A percentile compares a stretch with the other conserved stretches of the same genome.
These are phyloP conservation scores for Nebria ingens DNA, from an alignment of 1,140 invertebrate genomes.

Conservation along the genomic window DNA sequence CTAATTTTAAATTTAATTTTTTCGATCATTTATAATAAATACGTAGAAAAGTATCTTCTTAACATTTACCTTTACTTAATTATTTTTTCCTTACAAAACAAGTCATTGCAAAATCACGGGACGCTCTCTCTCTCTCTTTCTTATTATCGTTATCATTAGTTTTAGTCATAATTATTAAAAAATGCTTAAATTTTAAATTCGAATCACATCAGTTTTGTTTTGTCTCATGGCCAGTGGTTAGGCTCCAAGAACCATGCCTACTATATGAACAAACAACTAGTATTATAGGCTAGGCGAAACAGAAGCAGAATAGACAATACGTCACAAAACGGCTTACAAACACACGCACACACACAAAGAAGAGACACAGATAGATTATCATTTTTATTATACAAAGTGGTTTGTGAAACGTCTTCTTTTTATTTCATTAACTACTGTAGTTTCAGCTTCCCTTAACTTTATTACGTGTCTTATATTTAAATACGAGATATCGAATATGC, in stretches of 20 bases:
- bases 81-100: background rate
- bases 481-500: slow-evolving; percentile 5
- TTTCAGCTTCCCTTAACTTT: background rate
- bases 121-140: background rate
- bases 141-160: no score
- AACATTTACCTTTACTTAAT: background rate
- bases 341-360: slow-evolving; percentile 7
- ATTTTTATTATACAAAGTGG: slow-evolving; percentile 9
- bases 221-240: slow-evolving; percentile 27
- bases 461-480: background rate
- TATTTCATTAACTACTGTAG: background rate
- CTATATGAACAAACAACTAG: slow-evolving; percentile 15
- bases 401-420: background rate
- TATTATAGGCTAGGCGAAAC: slow-evolving; percentile 3
- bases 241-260: slow-evolving; percentile 19
- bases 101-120: background rate
- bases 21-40: background rate
- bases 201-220: background rate
- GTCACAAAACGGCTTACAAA: slow-evolving; percentile 6
- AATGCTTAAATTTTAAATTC: background rate
- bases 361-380: background rate
- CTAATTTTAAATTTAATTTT: background rate
- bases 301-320: slow-evolving; percentile 6
- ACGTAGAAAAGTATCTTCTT: background rate
- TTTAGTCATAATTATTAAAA: no score